phyloP scores from a whole-genome alignment of 2,113 vertebrate genomes.

The Misgurnus anguillicaudatus region DNA sequence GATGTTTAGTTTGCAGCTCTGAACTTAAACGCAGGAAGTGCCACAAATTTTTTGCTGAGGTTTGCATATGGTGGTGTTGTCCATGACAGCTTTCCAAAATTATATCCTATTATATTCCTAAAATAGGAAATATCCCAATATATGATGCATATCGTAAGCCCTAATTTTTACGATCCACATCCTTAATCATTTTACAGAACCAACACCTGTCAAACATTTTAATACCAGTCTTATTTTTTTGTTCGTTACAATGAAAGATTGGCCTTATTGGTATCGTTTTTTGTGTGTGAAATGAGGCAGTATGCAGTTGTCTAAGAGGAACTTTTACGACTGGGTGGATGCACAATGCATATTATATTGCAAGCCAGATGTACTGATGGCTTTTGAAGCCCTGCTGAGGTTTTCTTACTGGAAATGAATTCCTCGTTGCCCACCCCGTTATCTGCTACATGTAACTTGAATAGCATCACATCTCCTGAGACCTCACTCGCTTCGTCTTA shows the following conservation, averaged over 20 bases:
- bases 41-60: no score
- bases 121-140: no score
- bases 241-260: conserved; percentile 21
- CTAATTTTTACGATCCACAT: background rate
- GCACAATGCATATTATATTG: conserved; percentile 63
- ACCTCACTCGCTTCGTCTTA: conserved; percentile 61
- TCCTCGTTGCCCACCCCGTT: conserved; percentile 65
- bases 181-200: background rate
- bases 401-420: conserved; percentile 76
- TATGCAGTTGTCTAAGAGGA: conserved; percentile 39
- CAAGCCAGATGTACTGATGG: conserved; percentile 64
- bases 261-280: background rate
- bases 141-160: no score
- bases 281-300: background rate
- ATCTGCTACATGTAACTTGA: conserved; percentile 65
- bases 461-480: conserved; percentile 65
- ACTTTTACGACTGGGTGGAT: background rate
- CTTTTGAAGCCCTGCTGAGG: conserved; percentile 65
- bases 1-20: no score
- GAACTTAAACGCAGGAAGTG: no score
- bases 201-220: background rate
- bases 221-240: background rate
- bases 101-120: no score
- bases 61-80: no score
- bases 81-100: no score